Base-by-base conservation (phyloP, 2,888 invertebrate genomes). In the Blastobasis lacticolella region DNA sequence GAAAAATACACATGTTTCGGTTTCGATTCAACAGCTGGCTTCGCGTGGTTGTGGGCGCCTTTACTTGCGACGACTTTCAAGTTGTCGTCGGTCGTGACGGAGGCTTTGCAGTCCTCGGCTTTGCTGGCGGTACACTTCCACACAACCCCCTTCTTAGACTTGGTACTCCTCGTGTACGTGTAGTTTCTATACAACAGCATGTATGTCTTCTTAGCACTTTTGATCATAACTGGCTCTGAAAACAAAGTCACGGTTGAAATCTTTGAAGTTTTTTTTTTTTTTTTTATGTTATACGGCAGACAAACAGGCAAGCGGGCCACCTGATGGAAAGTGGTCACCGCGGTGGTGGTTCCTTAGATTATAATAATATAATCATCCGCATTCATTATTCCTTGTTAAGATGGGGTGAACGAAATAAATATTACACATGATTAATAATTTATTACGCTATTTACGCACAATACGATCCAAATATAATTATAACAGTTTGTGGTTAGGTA, bases 1-100 rank as follows among this genome's bases (percentile, higher is more conserved):
- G 75, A 72, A 65, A 87, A 87, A 69, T 86, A 88, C 1, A 88
- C 80, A 58, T 88, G 87, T 56, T 84, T 87, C 4, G 81, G 78
- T 49, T 75, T 84, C 4, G 57, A 54, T 4, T 69, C 69, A 0
- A 60, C 52, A 6, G 66, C 64, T 1, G 78, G 69, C 8, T 62
- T 63, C n/a, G 58, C 54, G 44, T 87, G 87, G 0, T 61, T 64
- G 54, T 87, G 87, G 1, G 55, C 55, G 0, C 73, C 73, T 54
- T 76, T 82, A 5, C 46, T 60, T 0, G 63, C 53, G 0, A 88
- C 77, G 0, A 87, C 68, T 40, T 78, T 73, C 4, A 87, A 62
- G 54, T 73, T 68, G 4, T 80, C 73, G 57, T 86, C 86, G 0
- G 87, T 87, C 0, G 74, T 75, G 6, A 83, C 48, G 1, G 64